Conservation (phyloP, 1,140 invertebrate species). For the Drosophila ficusphila region DNA sequence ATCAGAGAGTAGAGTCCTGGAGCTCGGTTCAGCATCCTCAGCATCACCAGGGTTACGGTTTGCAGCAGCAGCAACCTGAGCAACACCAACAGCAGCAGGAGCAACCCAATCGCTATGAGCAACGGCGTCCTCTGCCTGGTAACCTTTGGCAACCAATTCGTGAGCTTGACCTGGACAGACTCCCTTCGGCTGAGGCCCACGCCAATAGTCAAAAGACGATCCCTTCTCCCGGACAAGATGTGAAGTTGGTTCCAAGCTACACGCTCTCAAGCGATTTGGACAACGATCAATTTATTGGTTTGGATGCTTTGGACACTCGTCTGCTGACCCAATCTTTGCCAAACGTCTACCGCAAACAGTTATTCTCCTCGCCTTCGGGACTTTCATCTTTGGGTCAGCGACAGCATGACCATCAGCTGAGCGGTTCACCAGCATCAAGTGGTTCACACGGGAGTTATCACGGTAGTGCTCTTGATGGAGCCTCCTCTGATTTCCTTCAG, state of each 20-base stretch:
- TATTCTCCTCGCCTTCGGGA: slow-evolving; percentile 12
- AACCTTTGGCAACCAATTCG: slow-evolving; percentile 18
- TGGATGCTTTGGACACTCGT: slow-evolving; percentile 22
- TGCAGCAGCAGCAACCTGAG: slow-evolving; percentile 11
- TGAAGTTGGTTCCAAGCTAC: slow-evolving; percentile 31
- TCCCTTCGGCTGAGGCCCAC: slow-evolving; percentile 30
- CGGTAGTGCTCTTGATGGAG: neutral
- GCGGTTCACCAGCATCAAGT: neutral
- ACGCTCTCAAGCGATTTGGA: slow-evolving; percentile 43
- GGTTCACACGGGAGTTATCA: neutral
- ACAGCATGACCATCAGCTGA: slow-evolving; percentile 3
- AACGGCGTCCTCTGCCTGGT: neutral
- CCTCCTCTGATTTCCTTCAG: slow-evolving; percentile 26
- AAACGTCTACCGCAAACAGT: slow-evolving; percentile 30
- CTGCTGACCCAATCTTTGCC: slow-evolving; percentile 55
- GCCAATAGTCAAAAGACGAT: slow-evolving; percentile 37
- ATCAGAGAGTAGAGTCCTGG: neutral
- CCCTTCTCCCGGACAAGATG: slow-evolving; percentile 15
- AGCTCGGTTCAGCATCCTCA: no score
- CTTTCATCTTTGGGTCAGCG: neutral
- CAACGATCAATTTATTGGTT: slow-evolving; percentile 39
- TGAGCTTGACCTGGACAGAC: slow-evolving; percentile 15
- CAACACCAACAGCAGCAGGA: slow-evolving; percentile 6
- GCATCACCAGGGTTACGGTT: neutral
- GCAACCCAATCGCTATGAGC: neutral